Base-by-base conservation (phyloP, 2,797 vertebrate species). In the Morus bassanus region DNA sequence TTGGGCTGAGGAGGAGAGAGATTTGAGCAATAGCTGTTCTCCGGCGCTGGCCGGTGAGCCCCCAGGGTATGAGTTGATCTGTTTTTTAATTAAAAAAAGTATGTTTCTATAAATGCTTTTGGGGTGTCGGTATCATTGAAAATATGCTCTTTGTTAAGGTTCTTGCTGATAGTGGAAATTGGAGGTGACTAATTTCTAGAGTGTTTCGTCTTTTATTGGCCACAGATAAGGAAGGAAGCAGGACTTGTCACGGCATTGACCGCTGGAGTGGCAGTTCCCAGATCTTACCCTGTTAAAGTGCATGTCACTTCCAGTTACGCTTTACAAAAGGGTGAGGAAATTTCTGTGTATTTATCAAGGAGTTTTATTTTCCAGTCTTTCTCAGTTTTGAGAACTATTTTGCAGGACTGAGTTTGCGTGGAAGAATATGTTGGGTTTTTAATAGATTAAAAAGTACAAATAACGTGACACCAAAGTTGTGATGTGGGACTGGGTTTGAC, bases 1-100 rank as follows among this genome's bases (percentile, higher is more conserved):
- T 35, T 45, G 51, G 33, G n/a, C 31, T 80, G 68, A n/a, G 54
- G 48, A 33, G 21, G 28, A 80, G 37, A 74, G 30, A 45, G 35
- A 19, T 76, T 70, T 50, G 73, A 73, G 72, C 25, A 53, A 8
- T 53, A 22, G 15, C 33, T 60, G 7, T 41, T 64, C 37, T 81
- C 23, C 0, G 0, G 12, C 0, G 0, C 39, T 54, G 72, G 59
- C 28, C 2, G 0, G 13, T 18, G 59, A 86, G 31, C 24, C 48
- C 53, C 21, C 10, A 6, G 48, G 41, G 41, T 1, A 1, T 0
- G 6, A 43, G 24, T 37, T 64, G 15, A 39, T 88, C 41, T 59
- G 30, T 0, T 21, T 88, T 91, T 57, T 63, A 65, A 51, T 77
- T 53, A 11, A 56, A 60, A 88, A 67, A 4, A 5, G 5, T 28